phyloP scores from a whole-genome alignment of 2,888 invertebrate species.

The Synanthedon tipuliformis region DNA sequence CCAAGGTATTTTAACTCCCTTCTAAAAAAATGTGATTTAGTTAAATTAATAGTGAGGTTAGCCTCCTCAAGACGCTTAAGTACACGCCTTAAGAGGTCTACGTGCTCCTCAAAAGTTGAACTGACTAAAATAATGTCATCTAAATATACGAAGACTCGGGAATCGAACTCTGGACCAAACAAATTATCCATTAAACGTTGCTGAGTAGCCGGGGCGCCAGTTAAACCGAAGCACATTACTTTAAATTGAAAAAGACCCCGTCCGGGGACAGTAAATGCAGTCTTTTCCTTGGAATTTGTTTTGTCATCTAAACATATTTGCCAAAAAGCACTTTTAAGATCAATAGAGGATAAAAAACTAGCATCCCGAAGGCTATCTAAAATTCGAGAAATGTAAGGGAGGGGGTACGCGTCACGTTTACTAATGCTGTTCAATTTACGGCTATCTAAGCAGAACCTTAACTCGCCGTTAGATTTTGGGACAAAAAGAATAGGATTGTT shows the following conservation, averaged over 20 bases:
- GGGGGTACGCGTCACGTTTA: background rate
- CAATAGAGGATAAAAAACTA: background rate
- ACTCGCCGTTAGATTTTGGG: background rate
- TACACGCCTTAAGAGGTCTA: background rate
- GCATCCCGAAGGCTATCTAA: background rate
- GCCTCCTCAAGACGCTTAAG: background rate
- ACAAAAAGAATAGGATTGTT: background rate
- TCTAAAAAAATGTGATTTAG: background rate
- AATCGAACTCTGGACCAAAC: background rate
- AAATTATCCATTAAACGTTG: background rate
- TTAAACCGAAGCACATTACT: background rate
- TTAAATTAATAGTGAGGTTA: background rate
- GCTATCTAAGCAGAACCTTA: background rate
- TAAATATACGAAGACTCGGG: background rate
- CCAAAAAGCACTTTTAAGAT: background rate
- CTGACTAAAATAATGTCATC: too few species aligned
- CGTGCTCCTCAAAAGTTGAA: background rate
- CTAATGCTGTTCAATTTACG: background rate
- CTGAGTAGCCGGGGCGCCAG: background rate
- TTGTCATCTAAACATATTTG: background rate
- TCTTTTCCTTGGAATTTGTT: background rate
- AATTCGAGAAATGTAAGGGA: background rate
- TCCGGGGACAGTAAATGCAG: background rate
- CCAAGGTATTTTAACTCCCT: background rate
- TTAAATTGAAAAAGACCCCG: background rate